These are phyloP conservation scores for Leptocoma aspasia DNA, from an alignment of 2,113 vertebrate genomes.

Conservation along the genomic window DNA sequence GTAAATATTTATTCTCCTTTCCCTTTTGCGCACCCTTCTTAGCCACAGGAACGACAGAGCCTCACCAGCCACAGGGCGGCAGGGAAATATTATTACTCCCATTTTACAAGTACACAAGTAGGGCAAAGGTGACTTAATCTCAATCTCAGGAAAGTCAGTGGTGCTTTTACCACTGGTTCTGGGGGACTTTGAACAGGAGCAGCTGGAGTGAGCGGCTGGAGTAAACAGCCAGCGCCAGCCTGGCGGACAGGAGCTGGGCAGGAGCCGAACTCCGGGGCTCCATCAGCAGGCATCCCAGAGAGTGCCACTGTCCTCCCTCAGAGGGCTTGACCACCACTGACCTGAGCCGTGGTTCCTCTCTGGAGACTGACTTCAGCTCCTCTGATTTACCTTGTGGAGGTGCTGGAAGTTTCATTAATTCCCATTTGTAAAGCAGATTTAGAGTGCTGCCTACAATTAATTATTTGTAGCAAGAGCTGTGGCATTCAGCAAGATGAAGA, in stretches of 20 bases:
- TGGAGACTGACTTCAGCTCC: background rate
- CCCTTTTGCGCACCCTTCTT: background rate
- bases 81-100: background rate
- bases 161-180: background rate
- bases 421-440: background rate
- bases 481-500: background rate
- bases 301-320: rapidly evolving
- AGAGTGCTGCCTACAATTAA: background rate
- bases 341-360: background rate
- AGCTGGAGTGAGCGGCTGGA: background rate
- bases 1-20: constrained; percentile 54
- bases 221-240: background rate
- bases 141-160: background rate
- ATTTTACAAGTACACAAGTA: background rate
- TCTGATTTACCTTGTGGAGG: background rate
- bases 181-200: background rate
- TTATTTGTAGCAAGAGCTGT: background rate
- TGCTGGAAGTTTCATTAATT: background rate
- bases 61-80: rapidly evolving
- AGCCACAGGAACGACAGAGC: background rate
- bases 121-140: constrained; percentile 1
- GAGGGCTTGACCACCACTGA: rapidly evolving
- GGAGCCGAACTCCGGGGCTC: background rate
- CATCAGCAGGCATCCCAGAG: background rate
- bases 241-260: rapidly evolving